phyloP scores from a whole-genome alignment of 2,113 vertebrate species.

The Strix uralensis region DNA sequence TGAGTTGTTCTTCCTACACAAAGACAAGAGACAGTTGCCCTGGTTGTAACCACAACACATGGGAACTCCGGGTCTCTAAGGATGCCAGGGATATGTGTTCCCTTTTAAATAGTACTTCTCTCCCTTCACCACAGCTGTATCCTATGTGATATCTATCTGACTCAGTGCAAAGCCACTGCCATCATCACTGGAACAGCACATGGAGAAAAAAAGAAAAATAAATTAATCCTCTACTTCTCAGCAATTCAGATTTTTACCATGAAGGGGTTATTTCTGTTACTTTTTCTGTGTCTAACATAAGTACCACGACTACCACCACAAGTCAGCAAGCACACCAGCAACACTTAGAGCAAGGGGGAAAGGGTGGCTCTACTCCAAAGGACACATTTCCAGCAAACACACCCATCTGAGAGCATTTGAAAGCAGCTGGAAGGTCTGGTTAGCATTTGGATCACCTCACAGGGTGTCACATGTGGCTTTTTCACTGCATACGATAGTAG shows the following conservation, averaged over 20 bases:
- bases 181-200: background rate
- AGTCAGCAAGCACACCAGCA: background rate
- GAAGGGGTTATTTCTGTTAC: background rate
- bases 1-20: background rate
- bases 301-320: background rate
- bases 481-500: background rate
- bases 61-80: background rate
- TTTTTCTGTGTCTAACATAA: background rate
- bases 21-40: background rate
- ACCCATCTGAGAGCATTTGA: background rate
- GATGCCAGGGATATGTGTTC: background rate
- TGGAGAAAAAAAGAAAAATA: background rate
- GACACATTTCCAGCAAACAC: constrained; percentile 39
- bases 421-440: constrained; percentile 29
- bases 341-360: background rate
- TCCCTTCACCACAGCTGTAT: background rate
- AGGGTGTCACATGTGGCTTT: background rate
- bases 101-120: background rate
- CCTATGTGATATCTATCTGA: background rate
- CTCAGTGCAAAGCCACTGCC: background rate
- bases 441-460: constrained; percentile 35
- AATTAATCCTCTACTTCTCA: background rate
- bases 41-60: background rate
- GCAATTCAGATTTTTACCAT: background rate
- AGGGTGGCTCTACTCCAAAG: background rate